Evolutionary conservation across 1,140 invertebrate species (phyloP), one percentile per base, ranked within the genome.

Genomic region (Heliconius hermathena): DNA sequence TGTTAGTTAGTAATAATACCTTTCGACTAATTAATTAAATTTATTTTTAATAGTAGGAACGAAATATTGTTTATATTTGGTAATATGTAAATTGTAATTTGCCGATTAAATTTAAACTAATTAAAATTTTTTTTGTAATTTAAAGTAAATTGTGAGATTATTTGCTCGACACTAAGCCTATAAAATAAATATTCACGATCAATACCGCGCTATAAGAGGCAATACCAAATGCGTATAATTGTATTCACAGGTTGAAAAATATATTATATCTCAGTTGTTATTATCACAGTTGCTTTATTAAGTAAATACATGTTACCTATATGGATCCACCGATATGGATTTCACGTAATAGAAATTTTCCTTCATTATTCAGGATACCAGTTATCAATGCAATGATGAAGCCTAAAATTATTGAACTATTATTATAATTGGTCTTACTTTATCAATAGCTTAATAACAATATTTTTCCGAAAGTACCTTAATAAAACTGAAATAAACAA

Each of bases 221-320:
- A 71, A 74, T 79, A 75, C 49, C 46, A 71, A 79, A 71, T 38
- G 54, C 73, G 38, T 79, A 79, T 74, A 49, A 74, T 54, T 75
- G 26, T 66, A n/a, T 79, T 71, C 71, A 29, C 73, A 11, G 38
- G 57, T 79, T 22, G 60, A 75, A 79, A 71, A 71, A n/a, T 75
- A 66, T 72, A 71, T 74, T 72, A 75, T 57, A 60, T 38, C 77
- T 79, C 33, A 60, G 41, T 72, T 76, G 49, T 71, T 73, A 36
- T 70, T 78, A 78, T 78, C 77, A 36, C 73, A 52, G 11, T 74
- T 54, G 5, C 54, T 57, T 57, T 57, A 60, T n/a, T 60, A 11
- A 60, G 9, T 22, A 26, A 60, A 60, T 60, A 60, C 3, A 3
- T 60, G 11, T 26, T 46, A 46, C 41, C 0, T 46, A 46, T 46